phyloP scores from a whole-genome alignment of 1,140 invertebrate genomes.

The Pectinophora gossypiella region DNA sequence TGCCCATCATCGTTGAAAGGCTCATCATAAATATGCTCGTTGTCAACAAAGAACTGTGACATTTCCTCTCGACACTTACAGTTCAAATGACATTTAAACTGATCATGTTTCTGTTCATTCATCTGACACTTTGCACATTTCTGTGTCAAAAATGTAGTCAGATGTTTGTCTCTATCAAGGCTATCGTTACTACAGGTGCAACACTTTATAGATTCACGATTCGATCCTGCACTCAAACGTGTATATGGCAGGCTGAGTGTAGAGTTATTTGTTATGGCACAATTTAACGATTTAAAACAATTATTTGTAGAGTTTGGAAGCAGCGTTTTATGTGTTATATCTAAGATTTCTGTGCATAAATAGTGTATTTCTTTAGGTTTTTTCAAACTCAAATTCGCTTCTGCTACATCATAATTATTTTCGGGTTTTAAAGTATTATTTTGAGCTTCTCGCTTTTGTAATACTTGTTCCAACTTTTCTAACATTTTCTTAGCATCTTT shows the following conservation, averaged over 20 bases:
- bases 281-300: constrained; percentile 76
- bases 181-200: constrained; percentile 43
- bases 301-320: constrained; percentile 52
- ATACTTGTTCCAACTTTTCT: constrained; percentile 76
- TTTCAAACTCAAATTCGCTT: constrained; percentile 27
- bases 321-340: constrained; percentile 51
- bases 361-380: constrained; percentile 70
- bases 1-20: constrained; percentile 31
- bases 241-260: constrained; percentile 60
- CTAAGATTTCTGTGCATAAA: constrained; percentile 66
- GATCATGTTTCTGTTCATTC: constrained; percentile 39
- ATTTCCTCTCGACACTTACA: constrained; percentile 47
- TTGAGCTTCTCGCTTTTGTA: constrained; percentile 69
- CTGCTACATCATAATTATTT: constrained; percentile 42
- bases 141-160: constrained; percentile 30
- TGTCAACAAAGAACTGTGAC: constrained; percentile 47
- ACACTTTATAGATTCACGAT: constrained; percentile 16
- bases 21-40: constrained; percentile 64
- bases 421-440: constrained; percentile 26
- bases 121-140: constrained; percentile 51
- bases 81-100: constrained; percentile 64
- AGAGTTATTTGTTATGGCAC: constrained; percentile 60
- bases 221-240: constrained; percentile 36
- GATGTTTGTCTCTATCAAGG: constrained; percentile 18
- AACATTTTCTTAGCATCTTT: constrained; percentile 77